Conservation (phyloP, 2,797 vertebrate species). For the Orientallactaga sibirica region DNA sequence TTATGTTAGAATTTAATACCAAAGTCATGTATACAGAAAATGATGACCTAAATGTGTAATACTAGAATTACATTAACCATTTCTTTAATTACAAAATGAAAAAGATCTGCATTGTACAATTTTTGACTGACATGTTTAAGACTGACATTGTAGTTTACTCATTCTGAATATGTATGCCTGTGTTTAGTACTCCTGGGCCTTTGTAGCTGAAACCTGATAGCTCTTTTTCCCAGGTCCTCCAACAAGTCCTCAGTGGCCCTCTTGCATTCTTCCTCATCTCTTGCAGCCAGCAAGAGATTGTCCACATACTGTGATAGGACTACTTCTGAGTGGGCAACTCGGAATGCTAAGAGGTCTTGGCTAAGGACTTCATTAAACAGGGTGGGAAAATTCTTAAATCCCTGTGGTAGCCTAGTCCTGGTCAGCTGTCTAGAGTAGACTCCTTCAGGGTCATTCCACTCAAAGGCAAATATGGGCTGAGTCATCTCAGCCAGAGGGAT, state of each 20-base stretch:
- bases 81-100: too few relatives aligned
- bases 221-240: not conserved
- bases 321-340: too few relatives aligned
- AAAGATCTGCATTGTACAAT: too few relatives aligned
- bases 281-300: not conserved
- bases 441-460: not conserved
- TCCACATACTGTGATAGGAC: not conserved
- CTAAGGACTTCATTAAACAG: not conserved
- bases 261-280: too few relatives aligned
- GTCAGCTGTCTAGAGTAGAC: not conserved
- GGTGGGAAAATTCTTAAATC: not conserved
- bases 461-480: not conserved
- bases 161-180: too few relatives aligned
- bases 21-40: too few relatives aligned
- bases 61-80: too few relatives aligned
- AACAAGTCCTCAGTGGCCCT: not conserved
- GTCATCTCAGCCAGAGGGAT: not conserved
- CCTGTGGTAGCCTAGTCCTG: not conserved
- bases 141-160: too few relatives aligned
- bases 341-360: not conserved
- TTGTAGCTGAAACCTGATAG: not conserved
- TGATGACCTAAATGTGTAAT: too few relatives aligned
- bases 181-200: not conserved
- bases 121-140: too few relatives aligned
- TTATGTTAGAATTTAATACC: too few relatives aligned